A percentile compares a stretch with the other conserved stretches of the same genome.
phyloP scores from a whole-genome alignment of 2,888 invertebrate genomes.

The Vandiemenella viatica region DNA sequence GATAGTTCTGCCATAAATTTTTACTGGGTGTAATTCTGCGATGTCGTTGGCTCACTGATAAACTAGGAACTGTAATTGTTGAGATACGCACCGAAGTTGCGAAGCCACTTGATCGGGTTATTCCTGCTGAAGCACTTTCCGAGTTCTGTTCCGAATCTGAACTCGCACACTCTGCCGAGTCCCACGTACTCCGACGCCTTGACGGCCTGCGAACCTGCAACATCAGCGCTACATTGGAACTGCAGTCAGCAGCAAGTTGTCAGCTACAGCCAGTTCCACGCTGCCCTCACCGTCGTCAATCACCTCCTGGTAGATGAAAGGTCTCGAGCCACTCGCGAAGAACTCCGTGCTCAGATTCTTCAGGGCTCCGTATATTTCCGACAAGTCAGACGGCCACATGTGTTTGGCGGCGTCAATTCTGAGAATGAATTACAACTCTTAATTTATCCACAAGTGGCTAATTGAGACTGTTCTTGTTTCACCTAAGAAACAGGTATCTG shows the following conservation, averaged over 20 bases:
- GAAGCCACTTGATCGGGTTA: conserved; percentile 46
- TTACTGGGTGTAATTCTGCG: too few relatives aligned
- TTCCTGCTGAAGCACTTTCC: conserved; percentile 39
- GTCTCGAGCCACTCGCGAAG: conserved; percentile 42
- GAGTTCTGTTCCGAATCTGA: conserved; percentile 40
- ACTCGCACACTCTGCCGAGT: conserved; percentile 61
- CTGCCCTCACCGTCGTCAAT: conserved; percentile 52
- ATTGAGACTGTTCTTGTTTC: too few relatives aligned
- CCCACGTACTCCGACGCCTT: conserved; percentile 20
- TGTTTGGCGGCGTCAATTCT: conserved; percentile 66
- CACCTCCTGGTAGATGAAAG: conserved; percentile 62
- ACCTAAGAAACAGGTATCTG: too few relatives aligned
- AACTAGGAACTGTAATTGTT: too few relatives aligned
- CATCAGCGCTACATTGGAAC: too few relatives aligned
- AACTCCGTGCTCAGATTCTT: conserved; percentile 44
- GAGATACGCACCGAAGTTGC: conserved; percentile 33
- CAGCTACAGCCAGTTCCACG: too few relatives aligned
- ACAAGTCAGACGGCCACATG: conserved; percentile 61
- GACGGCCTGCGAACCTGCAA: conserved; percentile 2
- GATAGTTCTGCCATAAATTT: too few relatives aligned
- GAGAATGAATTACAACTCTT: too few relatives aligned
- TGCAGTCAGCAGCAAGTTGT: too few relatives aligned
- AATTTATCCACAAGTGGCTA: too few relatives aligned
- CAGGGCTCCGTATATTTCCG: conserved; percentile 43
- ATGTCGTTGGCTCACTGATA: too few relatives aligned